Base-by-base conservation (phyloP, 2,797 vertebrate species). In the Chaenodraco wilsoni region DNA sequence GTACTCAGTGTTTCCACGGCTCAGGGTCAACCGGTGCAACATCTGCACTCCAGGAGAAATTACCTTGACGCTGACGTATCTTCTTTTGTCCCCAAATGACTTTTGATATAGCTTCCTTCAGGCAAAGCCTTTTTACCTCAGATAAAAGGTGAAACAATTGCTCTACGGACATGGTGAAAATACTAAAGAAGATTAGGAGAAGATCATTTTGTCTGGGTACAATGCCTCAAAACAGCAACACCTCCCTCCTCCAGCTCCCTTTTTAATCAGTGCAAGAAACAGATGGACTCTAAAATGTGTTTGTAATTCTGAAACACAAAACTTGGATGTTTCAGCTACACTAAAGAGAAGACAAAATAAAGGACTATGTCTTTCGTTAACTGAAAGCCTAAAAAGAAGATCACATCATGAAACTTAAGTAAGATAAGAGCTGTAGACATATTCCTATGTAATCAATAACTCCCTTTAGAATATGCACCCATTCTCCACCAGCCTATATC, bases 41-140 rank as follows among this genome's bases (percentile, higher is more conserved):
- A 86, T 87, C 81, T 85, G 87, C 62, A 73, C 72, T 62, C 27
- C 56, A 73, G 63, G 52, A 83, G 50, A 75, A 66, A 74, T 81
- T 40, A 82, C 27, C 27, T 77, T 74, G 61, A 77, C 0, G 12
- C 64, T 57, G 51, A 68, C 17, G 3, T 74, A 66, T 65, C 66
- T 64, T 65, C 69, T 76, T 82, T 77, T 74, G 70, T 84, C 55
- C 63, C 44, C 41, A 76, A 63, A 79, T 71, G 49, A 70, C 74
- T 74, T 65, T 74, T 75, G 69, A 82, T 71, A 72, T 40, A 59
- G 14, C 59, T 78, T 3, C 54, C 76, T 12, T 51, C 62, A 44
- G 78, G 66, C 73, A 49, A n/a, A 13, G 57, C 55, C 14, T 50
- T 59, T 62, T 56, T 44, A 73, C 51, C 37, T 58, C 27, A 49